These are phyloP conservation scores for Hypsibius dujardini DNA, from an alignment of 1,140 invertebrate genomes.

Conservation along the genomic window DNA sequence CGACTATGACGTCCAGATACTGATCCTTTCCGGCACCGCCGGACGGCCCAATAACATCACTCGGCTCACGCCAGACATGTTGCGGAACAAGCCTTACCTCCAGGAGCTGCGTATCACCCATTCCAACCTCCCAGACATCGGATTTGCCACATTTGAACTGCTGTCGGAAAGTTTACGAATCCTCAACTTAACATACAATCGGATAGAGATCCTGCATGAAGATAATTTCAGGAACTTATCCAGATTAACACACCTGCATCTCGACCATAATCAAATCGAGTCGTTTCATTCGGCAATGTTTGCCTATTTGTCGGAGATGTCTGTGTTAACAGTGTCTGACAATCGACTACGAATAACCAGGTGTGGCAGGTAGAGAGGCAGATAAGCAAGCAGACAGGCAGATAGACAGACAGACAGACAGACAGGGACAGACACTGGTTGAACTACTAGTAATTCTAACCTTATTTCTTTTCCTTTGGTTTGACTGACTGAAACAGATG, in stretches of 20 bases:
- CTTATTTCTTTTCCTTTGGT: too few species aligned
- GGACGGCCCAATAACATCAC: neutral
- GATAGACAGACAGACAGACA: too few species aligned
- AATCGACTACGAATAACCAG: neutral
- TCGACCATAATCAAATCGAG: neutral
- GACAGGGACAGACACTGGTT: too few species aligned
- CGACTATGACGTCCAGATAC: conserved; percentile 3
- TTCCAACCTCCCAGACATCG: neutral
- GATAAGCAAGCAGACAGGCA: too few species aligned
- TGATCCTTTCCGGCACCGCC: neutral
- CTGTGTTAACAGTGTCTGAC: neutral
- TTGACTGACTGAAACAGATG: too few species aligned
- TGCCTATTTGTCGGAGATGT: neutral
- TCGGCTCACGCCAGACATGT: neutral
- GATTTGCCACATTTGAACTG: neutral
- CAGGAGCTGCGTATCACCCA: neutral
- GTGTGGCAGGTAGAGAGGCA: too few species aligned
- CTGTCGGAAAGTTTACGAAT: neutral
- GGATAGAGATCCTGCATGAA: neutral
- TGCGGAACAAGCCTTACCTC: neutral
- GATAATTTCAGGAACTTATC: neutral
- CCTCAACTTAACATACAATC: conserved; percentile 5
- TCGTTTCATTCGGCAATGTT: neutral
- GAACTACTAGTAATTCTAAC: too few species aligned
- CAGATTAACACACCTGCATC: neutral